phyloP scores from a whole-genome alignment of 2,888 invertebrate genomes.

The Parnassius apollo region DNA sequence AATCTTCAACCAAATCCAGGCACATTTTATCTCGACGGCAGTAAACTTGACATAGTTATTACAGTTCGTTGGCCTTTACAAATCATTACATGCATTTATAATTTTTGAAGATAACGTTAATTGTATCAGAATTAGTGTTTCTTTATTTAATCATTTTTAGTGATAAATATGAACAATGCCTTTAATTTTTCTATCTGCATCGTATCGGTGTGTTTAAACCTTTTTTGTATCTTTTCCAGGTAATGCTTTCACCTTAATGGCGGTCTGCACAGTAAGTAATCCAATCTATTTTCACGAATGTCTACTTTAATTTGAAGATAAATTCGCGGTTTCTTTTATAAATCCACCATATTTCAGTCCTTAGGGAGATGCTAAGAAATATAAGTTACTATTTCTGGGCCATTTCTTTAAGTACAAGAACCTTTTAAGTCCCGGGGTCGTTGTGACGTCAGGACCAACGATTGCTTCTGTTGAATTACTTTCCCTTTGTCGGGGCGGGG shows the following conservation, averaged over 20 bases:
- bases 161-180: not conserved
- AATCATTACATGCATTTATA: not conserved
- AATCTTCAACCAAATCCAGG: not conserved
- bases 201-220: not conserved
- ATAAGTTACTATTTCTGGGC: conserved; percentile 12
- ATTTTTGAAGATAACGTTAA: not conserved
- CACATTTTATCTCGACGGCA: not conserved
- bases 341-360: conserved; percentile 3
- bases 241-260: conserved; percentile 2
- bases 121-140: not conserved
- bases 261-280: conserved; percentile 5
- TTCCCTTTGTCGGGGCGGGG: conserved; percentile 5
- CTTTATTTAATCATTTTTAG: not conserved
- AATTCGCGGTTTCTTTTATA: conserved; percentile 7
- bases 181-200: not conserved
- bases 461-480: conserved; percentile 8
- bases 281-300: conserved; percentile 2
- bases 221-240: conserved; percentile 4
- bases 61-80: not conserved
- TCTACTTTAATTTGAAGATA: conserved; percentile 12
- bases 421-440: conserved; percentile 9
- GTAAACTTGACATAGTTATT: conserved; percentile 9
- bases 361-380: conserved; percentile 10
- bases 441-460: conserved; percentile 9
- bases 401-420: conserved; percentile 3